Evolutionary conservation across 2,113 vertebrate genomes (phyloP).

Genomic region (Shinisaurus crocodilurus): DNA sequence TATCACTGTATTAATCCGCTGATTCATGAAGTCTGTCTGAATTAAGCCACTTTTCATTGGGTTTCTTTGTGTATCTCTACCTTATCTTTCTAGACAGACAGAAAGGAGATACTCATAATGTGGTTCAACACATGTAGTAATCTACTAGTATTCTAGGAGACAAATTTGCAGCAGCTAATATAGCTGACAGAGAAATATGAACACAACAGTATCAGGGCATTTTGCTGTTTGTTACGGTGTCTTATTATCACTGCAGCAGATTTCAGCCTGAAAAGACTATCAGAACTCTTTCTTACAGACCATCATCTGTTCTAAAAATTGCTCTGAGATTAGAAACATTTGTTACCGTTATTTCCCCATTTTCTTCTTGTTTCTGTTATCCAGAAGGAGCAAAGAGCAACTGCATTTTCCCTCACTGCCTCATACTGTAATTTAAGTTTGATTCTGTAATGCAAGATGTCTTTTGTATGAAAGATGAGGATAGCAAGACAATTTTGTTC

Average conservation of each 20-base stretch:
- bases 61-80: slow-evolving; percentile 24
- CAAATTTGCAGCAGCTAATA: slow-evolving; percentile 21
- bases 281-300: background rate
- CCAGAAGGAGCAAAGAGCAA: slow-evolving; percentile 28
- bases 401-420: background rate
- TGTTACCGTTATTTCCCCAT: slow-evolving; percentile 31
- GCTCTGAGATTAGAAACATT: slow-evolving; percentile 28
- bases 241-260: slow-evolving; percentile 17
- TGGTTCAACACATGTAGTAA: slow-evolving; percentile 17
- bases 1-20: slow-evolving; percentile 23
- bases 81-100: slow-evolving; percentile 42
- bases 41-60: slow-evolving; percentile 37
- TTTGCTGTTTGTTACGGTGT: slow-evolving; percentile 44
- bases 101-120: background rate
- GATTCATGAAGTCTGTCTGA: slow-evolving; percentile 40
- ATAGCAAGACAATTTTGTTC: slow-evolving; percentile 37
- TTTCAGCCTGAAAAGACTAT: slow-evolving; percentile 26
- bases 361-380: slow-evolving; percentile 35
- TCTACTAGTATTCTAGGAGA: slow-evolving; percentile 35
- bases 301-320: slow-evolving; percentile 44
- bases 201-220: slow-evolving; percentile 21
- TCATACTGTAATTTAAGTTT: slow-evolving; percentile 36
- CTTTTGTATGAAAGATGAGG: slow-evolving; percentile 35
- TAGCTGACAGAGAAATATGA: slow-evolving; percentile 59
- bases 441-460: slow-evolving; percentile 32